These are phyloP conservation scores for Callocephalon fimbriatum DNA, from an alignment of 2,113 vertebrate genomes.

Conservation along the genomic window DNA sequence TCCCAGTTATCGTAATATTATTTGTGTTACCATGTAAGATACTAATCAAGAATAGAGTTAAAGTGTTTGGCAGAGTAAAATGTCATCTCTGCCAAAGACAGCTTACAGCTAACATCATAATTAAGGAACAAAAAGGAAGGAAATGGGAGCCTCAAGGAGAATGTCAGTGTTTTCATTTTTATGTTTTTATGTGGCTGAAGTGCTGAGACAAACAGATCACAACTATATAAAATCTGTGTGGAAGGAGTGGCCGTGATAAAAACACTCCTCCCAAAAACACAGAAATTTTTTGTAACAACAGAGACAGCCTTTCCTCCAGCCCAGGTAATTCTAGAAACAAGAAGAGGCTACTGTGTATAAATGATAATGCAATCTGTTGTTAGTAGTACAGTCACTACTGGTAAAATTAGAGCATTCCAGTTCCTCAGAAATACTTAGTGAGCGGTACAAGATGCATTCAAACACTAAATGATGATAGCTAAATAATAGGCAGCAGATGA, in stretches of 20 bases:
- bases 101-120: background rate
- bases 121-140: background rate
- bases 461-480: background rate
- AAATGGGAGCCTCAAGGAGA: background rate
- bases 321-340: background rate
- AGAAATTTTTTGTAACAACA: background rate
- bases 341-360: background rate
- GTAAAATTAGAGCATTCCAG: background rate
- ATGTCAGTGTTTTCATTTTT: background rate
- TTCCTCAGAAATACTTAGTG: background rate
- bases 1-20: background rate
- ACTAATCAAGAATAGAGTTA: background rate
- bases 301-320: background rate
- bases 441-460: background rate
- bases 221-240: background rate
- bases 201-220: background rate
- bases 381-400: background rate
- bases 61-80: background rate
- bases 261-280: background rate
- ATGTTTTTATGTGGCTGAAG: background rate
- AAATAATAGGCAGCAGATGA: background rate
- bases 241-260: background rate
- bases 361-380: background rate
- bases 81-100: rapidly evolving
- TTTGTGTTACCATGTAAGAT: background rate